Evolutionary conservation across 2,888 invertebrate genomes (phyloP), one percentile per base, ranked within the genome.

Genomic region (Trisateles emortualis): DNA sequence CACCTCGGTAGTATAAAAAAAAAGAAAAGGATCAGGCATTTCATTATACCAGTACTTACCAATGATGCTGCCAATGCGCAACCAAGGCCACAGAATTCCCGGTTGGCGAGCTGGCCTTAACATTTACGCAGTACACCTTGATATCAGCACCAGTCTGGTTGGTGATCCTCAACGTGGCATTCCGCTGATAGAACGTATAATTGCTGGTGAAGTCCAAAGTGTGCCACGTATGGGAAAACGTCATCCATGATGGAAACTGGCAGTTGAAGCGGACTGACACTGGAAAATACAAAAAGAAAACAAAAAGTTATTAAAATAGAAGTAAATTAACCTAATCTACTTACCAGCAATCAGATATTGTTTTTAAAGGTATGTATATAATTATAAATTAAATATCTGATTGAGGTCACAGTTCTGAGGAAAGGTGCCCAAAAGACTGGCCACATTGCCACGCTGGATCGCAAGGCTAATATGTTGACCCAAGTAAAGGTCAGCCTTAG

Each of bases 201-300:
- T 96, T 96, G 76, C 96, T 95, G 78, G 96, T 95, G 85, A 96
- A 96, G 94, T 98, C 97, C 79, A 98, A 93, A 40, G 97, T 97
- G 89, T 98, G 97, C 98, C 98, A 98, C 74, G 97, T 97, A 79
- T 95, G 94, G 52, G 95, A 95, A 77, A 95, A 96, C 65, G 97
- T 96, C 90, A 98, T 94, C 98, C 98, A 98, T 14, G 94, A 93
- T 1, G 98, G 98, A 86, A 97, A 98, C 83, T 96, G 96, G 87
- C 98, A 98, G 89, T 95, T 96, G 84, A 95, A 95, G 58, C 95
- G 94, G 43, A 95, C 94, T 55, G 95, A 94, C 41, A 95, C 96
- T 96, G 93, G 52, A 94, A 52, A 6, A 17, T 10, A 36, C 19
- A 10, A 35, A 5, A 19, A 2, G n/a, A n/a, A n/a, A n/a, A n/a